Conservation (phyloP, 2,113 vertebrate genomes). For the Siphamia tubifer region DNA sequence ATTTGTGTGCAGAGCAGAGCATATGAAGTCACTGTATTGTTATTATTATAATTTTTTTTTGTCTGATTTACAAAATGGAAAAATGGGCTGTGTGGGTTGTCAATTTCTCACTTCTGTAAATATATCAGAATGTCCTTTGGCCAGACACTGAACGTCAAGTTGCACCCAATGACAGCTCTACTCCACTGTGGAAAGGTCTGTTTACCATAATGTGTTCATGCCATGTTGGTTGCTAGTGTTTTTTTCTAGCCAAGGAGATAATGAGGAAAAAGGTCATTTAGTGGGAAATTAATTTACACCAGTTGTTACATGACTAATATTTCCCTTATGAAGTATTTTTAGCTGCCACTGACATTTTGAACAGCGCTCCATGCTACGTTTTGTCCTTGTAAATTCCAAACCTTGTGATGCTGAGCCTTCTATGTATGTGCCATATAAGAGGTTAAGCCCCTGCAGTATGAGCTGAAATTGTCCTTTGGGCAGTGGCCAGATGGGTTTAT, state of each 20-base stretch:
- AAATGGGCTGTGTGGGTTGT: too few species aligned
- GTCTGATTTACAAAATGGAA: too few species aligned
- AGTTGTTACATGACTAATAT: slow-evolving; percentile 50
- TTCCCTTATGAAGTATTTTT: slow-evolving; percentile 51
- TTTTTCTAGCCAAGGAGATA: slow-evolving; percentile 37
- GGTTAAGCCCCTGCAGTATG: slow-evolving; percentile 35
- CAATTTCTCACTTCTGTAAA: too few species aligned
- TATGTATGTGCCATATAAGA: slow-evolving; percentile 40
- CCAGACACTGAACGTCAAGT: too few species aligned
- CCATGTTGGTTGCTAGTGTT: not conserved
- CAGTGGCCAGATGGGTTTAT: slow-evolving; percentile 45
- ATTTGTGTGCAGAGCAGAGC: too few species aligned
- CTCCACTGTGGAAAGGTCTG: too few species aligned
- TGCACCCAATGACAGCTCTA: too few species aligned
- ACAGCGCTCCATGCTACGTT: slow-evolving; percentile 23
- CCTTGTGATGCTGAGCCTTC: slow-evolving; percentile 32
- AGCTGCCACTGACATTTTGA: slow-evolving; percentile 42
- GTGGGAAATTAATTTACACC: slow-evolving; percentile 61
- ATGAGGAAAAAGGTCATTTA: slow-evolving; percentile 59
- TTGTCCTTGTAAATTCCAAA: slow-evolving; percentile 65
- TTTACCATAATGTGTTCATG: not conserved
- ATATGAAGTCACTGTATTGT: too few species aligned
- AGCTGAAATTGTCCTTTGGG: slow-evolving; percentile 57
- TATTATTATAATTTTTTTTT: too few species aligned
- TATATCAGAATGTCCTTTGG: too few species aligned